A percentile compares a stretch with the other conserved stretches of the same genome.
Evolutionary conservation across 1,140 invertebrate species (phyloP).

Genomic region (Bicyclus anynana): DNA sequence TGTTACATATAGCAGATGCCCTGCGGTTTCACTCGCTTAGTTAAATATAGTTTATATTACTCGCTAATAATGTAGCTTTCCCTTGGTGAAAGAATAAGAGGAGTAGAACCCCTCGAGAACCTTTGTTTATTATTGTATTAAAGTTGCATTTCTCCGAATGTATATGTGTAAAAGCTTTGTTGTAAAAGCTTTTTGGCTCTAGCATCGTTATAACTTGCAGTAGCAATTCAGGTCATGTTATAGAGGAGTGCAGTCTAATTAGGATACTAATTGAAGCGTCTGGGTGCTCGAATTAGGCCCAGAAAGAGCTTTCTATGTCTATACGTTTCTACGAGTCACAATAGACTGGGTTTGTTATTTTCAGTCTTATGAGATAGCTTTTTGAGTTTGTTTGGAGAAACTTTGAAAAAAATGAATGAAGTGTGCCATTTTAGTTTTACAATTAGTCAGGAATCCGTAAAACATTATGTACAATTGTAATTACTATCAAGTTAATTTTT

Average conservation of each 20-base stretch:
- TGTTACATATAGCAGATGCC: too few species aligned
- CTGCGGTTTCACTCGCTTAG: too few species aligned
- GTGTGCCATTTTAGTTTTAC: too few species aligned
- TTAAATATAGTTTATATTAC: too few species aligned
- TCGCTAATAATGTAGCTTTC: too few species aligned
- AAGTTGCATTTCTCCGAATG: neutral
- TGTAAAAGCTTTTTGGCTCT: neutral
- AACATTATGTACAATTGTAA: too few species aligned
- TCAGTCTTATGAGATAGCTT: neutral
- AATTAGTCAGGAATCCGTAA: too few species aligned
- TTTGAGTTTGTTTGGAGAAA: neutral
- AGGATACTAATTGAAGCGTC: constrained; percentile 4
- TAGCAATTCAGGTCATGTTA: constrained; percentile 2
- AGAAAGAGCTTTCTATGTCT: neutral
- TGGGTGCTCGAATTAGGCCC: neutral
- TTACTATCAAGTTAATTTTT: too few species aligned
- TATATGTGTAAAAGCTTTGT: neutral
- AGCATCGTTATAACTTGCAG: neutral
- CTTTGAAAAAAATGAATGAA: too few species aligned
- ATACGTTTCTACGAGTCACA: neutral
- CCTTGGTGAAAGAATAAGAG: too few species aligned
- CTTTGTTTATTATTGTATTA: neutral
- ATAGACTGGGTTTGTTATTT: neutral
- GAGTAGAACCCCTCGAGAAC: neutral
- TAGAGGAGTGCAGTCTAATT: neutral